phyloP scores from a whole-genome alignment of 2,797 vertebrate species.

The Xenops minutus region DNA sequence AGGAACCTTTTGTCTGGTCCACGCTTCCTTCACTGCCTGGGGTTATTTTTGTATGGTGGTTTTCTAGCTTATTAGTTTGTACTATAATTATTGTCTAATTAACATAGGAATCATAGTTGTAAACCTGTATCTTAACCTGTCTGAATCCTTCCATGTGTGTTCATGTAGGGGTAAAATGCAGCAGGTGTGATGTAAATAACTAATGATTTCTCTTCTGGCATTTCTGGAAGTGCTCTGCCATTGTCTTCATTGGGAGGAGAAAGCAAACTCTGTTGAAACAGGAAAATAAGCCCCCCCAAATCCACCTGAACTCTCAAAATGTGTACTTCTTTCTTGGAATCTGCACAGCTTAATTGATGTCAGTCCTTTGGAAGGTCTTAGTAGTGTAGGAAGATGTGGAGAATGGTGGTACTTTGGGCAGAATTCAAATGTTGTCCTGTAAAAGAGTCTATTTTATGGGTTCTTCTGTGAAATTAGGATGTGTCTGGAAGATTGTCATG shows the following conservation, averaged over 20 bases:
- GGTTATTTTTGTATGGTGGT: background rate
- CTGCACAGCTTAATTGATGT: background rate
- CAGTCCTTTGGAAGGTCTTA: background rate
- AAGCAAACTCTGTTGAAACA: background rate
- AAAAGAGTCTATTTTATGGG: background rate
- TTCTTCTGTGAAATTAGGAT: background rate
- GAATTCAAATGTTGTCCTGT: background rate
- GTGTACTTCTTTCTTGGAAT: background rate
- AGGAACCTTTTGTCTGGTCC: background rate
- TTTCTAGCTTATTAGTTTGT: background rate
- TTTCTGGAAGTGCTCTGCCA: background rate
- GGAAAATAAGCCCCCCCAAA: background rate
- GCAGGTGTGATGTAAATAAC: background rate
- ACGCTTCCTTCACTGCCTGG: background rate
- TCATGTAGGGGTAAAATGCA: background rate
- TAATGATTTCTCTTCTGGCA: background rate
- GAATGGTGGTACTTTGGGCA: background rate
- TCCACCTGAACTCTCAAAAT: background rate
- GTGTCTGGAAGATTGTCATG: background rate
- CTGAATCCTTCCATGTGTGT: background rate
- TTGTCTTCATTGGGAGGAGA: background rate
- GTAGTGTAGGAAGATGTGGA: accelerated
- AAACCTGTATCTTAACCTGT: background rate
- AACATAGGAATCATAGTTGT: background rate
- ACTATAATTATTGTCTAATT: background rate